Evolutionary conservation across 1,140 invertebrate genomes (phyloP).

Genomic region (Meloidogyne exigua): DNA sequence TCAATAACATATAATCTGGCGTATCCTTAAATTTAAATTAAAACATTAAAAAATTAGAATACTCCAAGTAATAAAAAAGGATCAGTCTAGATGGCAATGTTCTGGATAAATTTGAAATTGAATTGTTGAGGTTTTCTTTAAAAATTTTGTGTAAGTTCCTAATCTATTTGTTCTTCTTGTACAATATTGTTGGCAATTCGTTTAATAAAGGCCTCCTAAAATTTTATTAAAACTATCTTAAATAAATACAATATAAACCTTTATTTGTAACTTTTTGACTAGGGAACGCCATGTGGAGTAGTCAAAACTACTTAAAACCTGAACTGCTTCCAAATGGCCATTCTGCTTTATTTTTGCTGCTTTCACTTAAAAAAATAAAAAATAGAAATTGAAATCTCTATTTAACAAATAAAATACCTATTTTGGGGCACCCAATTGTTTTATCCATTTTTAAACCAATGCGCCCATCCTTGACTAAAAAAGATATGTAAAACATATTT

Average conservation of each 20-base stretch:
- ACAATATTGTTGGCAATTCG: not conserved
- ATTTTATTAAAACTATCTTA: not conserved
- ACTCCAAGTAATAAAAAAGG: not conserved
- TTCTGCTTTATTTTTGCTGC: not conserved
- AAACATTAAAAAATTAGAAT: not conserved
- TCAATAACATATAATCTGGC: not conserved
- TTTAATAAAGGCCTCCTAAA: not conserved
- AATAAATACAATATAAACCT: not conserved
- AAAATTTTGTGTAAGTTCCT: not conserved
- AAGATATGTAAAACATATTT: slow-evolving; percentile 38
- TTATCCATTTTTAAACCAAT: slow-evolving; percentile 21
- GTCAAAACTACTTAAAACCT: not conserved
- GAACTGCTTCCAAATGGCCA: not conserved
- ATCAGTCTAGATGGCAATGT: not conserved
- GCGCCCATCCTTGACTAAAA: slow-evolving; percentile 28
- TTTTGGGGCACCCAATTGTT: not conserved
- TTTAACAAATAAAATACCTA: not conserved
- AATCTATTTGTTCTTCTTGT: not conserved
- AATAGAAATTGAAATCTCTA: too few relatives aligned
- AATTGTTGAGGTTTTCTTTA: not conserved
- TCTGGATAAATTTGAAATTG: not conserved
- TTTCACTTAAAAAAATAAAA: not conserved
- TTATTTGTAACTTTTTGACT: slow-evolving; percentile 1
- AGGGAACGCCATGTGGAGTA: slow-evolving; percentile 9
- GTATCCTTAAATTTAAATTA: not conserved